Evolutionary conservation across 2,113 vertebrate genomes (phyloP).

Genomic region (Ornithorhynchus anatinus): DNA sequence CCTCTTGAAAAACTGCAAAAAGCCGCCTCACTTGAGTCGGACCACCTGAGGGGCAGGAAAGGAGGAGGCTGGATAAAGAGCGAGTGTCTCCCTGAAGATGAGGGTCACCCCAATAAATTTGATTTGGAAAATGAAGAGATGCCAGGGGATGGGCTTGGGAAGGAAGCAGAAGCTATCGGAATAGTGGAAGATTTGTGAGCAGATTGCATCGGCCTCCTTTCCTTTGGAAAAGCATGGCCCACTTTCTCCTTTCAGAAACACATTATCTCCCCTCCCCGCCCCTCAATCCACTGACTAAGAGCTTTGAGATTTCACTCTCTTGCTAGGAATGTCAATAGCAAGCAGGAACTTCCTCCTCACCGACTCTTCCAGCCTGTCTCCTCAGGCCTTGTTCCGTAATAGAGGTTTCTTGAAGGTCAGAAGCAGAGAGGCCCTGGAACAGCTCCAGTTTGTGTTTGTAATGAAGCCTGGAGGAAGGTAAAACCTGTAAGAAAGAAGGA

Average conservation of each 20-base stretch:
- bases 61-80: background rate
- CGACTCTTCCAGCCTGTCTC: background rate
- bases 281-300: too few species aligned
- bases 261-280: background rate
- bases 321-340: background rate
- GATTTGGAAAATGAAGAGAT: background rate
- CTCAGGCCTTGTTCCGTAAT: background rate
- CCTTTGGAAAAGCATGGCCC: background rate
- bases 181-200: background rate
- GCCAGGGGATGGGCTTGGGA: accelerated
- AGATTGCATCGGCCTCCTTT: background rate
- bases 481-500: background rate
- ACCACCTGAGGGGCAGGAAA: too few species aligned
- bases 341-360: background rate
- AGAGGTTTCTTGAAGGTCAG: background rate
- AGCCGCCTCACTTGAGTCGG: too few species aligned
- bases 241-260: background rate
- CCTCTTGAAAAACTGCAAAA: too few species aligned
- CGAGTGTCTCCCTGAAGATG: background rate
- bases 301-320: background rate
- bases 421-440: background rate
- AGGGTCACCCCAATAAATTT: background rate
- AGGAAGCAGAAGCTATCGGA: too few species aligned
- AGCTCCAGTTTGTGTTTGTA: background rate
- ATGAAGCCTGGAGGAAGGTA: background rate